These are phyloP conservation scores for Canis aureus DNA, from an alignment of 2,113 vertebrate species.

Conservation along the genomic window DNA sequence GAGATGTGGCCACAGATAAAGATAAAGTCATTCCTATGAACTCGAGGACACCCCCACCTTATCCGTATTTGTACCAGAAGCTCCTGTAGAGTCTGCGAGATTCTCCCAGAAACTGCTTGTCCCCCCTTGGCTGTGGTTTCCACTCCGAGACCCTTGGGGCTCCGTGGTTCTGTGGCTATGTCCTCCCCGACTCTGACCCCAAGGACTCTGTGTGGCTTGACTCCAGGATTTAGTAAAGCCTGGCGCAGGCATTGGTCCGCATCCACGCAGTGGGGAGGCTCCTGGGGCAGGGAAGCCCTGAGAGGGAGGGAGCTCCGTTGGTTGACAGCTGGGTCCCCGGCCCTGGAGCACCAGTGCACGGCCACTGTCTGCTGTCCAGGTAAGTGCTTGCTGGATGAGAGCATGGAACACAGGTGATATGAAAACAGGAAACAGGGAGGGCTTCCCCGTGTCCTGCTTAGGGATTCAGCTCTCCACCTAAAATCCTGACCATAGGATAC, in stretches of 20 bases:
- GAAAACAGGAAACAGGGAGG: too few species aligned
- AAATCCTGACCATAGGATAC: fast-evolving
- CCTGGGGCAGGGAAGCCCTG: too few species aligned
- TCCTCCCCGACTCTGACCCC: neutral
- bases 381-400: neutral
- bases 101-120: neutral
- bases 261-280: too few species aligned
- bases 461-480: neutral
- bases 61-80: neutral
- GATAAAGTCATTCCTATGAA: neutral
- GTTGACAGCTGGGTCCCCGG: neutral
- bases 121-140: fast-evolving
- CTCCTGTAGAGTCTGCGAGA: neutral
- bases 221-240: neutral
- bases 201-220: fast-evolving
- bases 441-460: neutral
- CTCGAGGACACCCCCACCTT: neutral
- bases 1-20: neutral
- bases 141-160: neutral
- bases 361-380: neutral
- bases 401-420: fast-evolving
- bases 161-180: fast-evolving
- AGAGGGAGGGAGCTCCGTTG: too few species aligned
- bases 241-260: too few species aligned
- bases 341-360: fast-evolving